These are phyloP conservation scores for Rhabdomys dilectus DNA, from an alignment of 2,113 vertebrate species.

Conservation along the genomic window DNA sequence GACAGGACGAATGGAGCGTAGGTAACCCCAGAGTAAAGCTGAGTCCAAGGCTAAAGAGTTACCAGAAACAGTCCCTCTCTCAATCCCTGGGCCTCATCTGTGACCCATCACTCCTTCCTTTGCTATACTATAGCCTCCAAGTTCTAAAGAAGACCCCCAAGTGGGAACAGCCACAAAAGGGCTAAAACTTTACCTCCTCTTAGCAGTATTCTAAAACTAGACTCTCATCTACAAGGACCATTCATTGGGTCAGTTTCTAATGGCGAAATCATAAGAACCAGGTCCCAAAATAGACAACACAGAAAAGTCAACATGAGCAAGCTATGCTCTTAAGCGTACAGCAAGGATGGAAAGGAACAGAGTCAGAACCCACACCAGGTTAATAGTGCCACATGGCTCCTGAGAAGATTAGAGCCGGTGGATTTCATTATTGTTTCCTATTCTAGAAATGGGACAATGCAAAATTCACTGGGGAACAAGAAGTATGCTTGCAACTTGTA, in stretches of 20 bases:
- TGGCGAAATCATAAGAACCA: background rate
- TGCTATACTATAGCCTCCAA: background rate
- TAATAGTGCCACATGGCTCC: background rate
- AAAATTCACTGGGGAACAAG: background rate
- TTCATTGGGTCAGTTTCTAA: background rate
- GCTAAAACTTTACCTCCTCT: background rate
- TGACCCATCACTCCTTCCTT: background rate
- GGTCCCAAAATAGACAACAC: background rate
- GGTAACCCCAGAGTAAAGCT: background rate
- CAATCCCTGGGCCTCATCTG: background rate
- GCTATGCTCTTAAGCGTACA: background rate
- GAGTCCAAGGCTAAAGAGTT: background rate
- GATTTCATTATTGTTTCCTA: background rate
- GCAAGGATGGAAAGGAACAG: background rate
- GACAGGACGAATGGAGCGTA: background rate
- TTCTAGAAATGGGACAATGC: background rate
- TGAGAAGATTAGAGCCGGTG: background rate
- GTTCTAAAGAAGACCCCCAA: background rate
- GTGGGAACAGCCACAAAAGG: background rate
- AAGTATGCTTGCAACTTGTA: background rate
- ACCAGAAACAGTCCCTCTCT: background rate
- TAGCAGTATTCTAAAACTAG: background rate
- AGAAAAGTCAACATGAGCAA: background rate
- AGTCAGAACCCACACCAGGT: background rate
- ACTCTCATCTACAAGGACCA: background rate